A percentile compares a stretch with the other conserved stretches of the same genome.
These are phyloP conservation scores for Exaiptasia diaphana DNA, from an alignment of 64 coral and sea anemone genomes.

Conservation along the genomic window DNA sequence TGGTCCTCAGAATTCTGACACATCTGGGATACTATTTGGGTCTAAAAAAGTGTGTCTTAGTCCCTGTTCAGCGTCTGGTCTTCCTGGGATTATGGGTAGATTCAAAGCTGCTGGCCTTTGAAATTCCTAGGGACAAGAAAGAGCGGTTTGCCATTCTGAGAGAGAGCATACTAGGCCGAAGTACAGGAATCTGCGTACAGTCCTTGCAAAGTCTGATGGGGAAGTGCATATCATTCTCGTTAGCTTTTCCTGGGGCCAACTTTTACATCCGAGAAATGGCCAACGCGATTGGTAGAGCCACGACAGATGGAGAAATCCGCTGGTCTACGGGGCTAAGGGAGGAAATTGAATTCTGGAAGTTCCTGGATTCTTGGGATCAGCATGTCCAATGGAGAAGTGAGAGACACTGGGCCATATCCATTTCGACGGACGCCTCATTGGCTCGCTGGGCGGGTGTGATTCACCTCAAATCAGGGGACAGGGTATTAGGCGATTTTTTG, in stretches of 20 bases:
- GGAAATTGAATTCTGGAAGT: background rate
- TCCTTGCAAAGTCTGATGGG: conserved; percentile 36
- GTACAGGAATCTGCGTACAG: background rate
- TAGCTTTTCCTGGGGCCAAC: conserved; percentile 24
- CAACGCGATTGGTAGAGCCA: background rate
- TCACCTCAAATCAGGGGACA: background rate
- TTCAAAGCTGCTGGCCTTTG: background rate
- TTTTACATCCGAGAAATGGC: conserved; percentile 36
- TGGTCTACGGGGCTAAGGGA: background rate
- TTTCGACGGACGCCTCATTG: background rate
- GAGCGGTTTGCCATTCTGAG: conserved; percentile 6
- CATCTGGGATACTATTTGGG: background rate
- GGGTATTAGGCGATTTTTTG: background rate
- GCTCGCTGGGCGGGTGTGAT: background rate
- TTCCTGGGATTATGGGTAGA: conserved; percentile 13
- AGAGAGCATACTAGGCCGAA: background rate
- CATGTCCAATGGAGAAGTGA: background rate
- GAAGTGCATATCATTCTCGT: conserved; percentile 14
- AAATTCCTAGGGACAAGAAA: background rate
- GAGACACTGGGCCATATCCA: background rate
- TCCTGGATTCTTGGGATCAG: background rate
- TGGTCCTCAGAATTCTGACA: background rate
- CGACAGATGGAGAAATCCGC: too few relatives aligned
- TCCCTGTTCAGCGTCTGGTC: background rate
- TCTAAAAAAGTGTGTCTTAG: conserved; percentile 33